Conservation (phyloP, 2,797 vertebrate species). For the Clarias laeviceps region DNA sequence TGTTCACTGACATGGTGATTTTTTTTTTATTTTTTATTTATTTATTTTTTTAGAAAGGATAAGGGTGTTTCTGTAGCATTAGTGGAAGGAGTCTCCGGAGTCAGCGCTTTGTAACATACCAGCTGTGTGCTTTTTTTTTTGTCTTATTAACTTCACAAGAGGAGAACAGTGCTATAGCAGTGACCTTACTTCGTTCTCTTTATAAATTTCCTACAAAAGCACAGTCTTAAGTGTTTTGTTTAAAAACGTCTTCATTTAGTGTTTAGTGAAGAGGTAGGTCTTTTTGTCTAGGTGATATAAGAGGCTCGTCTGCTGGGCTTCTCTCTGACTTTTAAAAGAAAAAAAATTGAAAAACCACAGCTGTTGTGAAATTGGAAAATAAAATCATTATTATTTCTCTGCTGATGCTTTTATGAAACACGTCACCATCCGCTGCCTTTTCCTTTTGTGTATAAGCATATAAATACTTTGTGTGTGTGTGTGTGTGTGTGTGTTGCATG, state of each 20-base stretch:
- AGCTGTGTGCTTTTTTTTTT: not conserved
- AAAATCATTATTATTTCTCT: not conserved
- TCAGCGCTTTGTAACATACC: not conserved
- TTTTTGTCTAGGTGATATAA: not conserved
- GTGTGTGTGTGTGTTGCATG: not conserved
- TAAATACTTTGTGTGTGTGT: not conserved
- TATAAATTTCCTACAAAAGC: not conserved
- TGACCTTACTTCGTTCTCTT: not conserved
- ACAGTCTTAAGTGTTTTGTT: not conserved
- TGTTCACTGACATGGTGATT: too few species aligned
- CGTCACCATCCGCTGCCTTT: not conserved
- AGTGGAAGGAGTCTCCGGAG: too few species aligned
- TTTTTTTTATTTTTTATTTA: too few species aligned
- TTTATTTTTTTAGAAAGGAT: too few species aligned
- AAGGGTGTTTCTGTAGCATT: too few species aligned
- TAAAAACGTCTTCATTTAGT: not conserved
- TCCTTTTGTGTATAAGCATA: not conserved
- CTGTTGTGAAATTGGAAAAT: not conserved
- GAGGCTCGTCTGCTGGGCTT: not conserved
- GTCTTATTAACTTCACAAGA: not conserved
- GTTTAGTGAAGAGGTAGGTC: not conserved
- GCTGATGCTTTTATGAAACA: slow-evolving; percentile 1
- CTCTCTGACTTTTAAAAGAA: not conserved
- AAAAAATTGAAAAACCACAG: not conserved
- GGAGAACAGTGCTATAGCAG: not conserved